Evolutionary conservation across 1,140 invertebrate genomes (phyloP).

Genomic region (Drosophila littoralis): DNA sequence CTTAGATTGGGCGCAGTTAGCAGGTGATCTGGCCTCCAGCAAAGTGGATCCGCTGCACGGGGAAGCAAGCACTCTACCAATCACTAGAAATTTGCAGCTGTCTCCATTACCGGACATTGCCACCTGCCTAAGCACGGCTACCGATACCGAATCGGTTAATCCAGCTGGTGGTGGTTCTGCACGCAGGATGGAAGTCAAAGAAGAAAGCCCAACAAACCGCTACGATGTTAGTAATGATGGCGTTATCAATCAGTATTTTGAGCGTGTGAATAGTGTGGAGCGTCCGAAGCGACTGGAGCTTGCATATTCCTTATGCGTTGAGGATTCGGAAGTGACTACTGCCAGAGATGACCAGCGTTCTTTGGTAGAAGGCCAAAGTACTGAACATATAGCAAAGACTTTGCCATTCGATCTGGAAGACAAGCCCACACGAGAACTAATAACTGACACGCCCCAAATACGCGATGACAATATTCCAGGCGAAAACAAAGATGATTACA

Average conservation of each 20-base stretch:
- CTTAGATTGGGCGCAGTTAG: constrained; percentile 45
- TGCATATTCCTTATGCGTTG: constrained; percentile 73
- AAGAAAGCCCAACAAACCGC: background rate
- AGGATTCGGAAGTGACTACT: constrained; percentile 48
- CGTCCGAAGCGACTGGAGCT: constrained; percentile 72
- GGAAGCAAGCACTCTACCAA: constrained; percentile 24
- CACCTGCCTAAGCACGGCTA: constrained; percentile 53
- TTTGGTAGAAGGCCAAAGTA: constrained; percentile 48
- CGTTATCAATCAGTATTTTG: constrained; percentile 83
- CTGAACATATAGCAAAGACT: constrained; percentile 7
- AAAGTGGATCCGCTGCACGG: constrained; percentile 46
- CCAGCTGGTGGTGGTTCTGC: constrained; percentile 9
- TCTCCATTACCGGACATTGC: constrained; percentile 64
- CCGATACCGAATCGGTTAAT: constrained; percentile 29
- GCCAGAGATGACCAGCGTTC: constrained; percentile 27
- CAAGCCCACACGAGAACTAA: background rate
- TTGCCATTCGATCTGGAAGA: background rate
- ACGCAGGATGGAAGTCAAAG: constrained; percentile 1
- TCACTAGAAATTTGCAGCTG: constrained; percentile 61
- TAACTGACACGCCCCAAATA: constrained; percentile 38
- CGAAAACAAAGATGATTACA: constrained; percentile 74
- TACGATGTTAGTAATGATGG: constrained; percentile 74
- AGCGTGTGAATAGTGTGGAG: constrained; percentile 78
- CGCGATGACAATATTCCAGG: constrained; percentile 71
- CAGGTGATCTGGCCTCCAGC: constrained; percentile 41